Percentiles rank a stretch among this genome's conserved stretches.
Conservation (phyloP, 2,113 vertebrate genomes). For the Saccopteryx bilineata region DNA sequence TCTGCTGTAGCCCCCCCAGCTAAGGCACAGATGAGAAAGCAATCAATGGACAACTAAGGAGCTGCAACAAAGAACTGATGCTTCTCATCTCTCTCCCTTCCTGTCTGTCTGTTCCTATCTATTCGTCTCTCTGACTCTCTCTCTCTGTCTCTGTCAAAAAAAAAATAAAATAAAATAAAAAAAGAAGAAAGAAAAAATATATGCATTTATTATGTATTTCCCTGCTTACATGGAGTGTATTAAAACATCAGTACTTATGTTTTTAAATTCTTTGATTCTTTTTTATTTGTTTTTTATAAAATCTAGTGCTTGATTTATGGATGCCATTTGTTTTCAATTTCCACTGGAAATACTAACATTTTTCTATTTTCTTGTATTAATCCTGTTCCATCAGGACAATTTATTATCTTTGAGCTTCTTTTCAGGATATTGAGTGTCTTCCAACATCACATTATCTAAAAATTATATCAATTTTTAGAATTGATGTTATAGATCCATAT, state of each 20-base stretch:
- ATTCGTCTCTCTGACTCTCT: too few species aligned
- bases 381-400: background rate
- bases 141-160: too few species aligned
- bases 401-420: slow-evolving; percentile 13
- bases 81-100: too few species aligned
- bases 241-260: slow-evolving; percentile 9
- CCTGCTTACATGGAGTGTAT: background rate
- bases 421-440: background rate
- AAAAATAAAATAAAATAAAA: too few species aligned
- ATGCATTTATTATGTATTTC: background rate
- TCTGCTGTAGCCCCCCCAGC: too few species aligned
- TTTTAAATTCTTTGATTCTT: slow-evolving; percentile 55
- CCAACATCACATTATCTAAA: background rate
- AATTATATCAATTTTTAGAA: background rate
- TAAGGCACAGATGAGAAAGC: too few species aligned
- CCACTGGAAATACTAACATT: background rate
- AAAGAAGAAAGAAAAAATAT: background rate
- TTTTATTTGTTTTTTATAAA: background rate
- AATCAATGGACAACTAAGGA: too few species aligned
- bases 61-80: too few species aligned
- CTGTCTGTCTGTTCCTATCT: too few species aligned
- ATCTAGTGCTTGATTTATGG: slow-evolving; percentile 45
- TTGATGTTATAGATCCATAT: background rate
- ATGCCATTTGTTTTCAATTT: background rate
- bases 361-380: background rate